Evolutionary conservation across 2,113 vertebrate genomes (phyloP).

Genomic region (Dipodomys merriami): DNA sequence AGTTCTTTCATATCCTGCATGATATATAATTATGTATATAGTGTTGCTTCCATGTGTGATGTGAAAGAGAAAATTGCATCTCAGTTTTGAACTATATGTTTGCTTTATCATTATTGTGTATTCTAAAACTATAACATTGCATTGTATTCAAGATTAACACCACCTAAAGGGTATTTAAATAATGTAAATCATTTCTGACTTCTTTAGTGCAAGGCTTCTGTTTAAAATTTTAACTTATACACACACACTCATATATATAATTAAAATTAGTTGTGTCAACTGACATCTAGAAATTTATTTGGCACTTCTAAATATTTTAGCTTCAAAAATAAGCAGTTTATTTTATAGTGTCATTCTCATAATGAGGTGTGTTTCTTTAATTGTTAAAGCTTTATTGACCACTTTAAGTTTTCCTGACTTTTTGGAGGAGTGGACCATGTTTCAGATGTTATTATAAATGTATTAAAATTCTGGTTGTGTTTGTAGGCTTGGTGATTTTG

Average conservation of each 20-base stretch:
- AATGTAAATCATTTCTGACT: conserved; percentile 7
- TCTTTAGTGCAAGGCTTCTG: not conserved
- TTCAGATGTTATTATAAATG: conserved; percentile 14
- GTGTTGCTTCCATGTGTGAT: not conserved
- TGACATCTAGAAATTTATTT: conserved; percentile 4
- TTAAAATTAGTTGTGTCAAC: conserved; percentile 62
- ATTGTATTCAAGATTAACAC: conserved; percentile 27
- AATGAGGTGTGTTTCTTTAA: conserved; percentile 18
- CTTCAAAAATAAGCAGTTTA: conserved; percentile 4
- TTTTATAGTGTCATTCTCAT: conserved; percentile 3
- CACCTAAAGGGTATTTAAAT: conserved; percentile 21
- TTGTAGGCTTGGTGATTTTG: not conserved
- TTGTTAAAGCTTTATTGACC: conserved; percentile 14
- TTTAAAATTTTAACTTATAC: conserved; percentile 64
- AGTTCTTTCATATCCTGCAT: not conserved
- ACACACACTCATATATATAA: not conserved
- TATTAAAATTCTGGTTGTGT: not conserved
- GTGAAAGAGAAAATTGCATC: not conserved
- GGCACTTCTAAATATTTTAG: not conserved
- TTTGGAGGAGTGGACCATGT: not conserved
- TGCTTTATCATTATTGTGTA: not conserved
- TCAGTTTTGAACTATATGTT: not conserved
- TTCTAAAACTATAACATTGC: conserved; percentile 1
- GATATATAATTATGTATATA: conserved; percentile 12
- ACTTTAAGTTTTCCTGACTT: not conserved